Evolutionary conservation across 2,113 vertebrate genomes (phyloP).

Genomic region (Melanostigma gelatinosum): DNA sequence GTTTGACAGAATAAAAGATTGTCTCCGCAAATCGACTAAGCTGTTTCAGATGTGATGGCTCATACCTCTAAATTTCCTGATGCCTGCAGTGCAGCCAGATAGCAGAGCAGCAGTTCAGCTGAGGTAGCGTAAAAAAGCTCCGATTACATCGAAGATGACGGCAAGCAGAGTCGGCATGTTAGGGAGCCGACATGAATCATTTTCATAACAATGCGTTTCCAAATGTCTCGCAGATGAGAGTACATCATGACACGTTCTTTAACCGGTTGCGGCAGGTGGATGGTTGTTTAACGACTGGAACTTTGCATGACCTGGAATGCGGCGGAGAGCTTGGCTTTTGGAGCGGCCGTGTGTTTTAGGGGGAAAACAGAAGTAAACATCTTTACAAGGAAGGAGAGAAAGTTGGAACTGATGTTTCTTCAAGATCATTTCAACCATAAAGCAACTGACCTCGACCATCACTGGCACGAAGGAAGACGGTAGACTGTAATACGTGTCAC

Average conservation of each 20-base stretch:
- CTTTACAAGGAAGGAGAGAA: not conserved
- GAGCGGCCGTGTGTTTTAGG: not conserved
- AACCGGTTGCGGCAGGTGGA: slow-evolving; percentile 1
- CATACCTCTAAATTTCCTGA: slow-evolving; percentile 36
- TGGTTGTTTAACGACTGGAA: slow-evolving; percentile 24
- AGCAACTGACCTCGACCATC: not conserved
- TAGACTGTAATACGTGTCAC: not conserved
- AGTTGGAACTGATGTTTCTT: not conserved
- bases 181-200: slow-evolving; percentile 45
- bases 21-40: slow-evolving; percentile 45
- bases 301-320: slow-evolving; percentile 8
- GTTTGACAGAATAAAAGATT: slow-evolving; percentile 56
- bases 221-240: slow-evolving; percentile 28
- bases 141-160: slow-evolving; percentile 60
- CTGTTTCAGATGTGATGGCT: slow-evolving; percentile 56
- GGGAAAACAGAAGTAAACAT: not conserved
- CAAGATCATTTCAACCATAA: not conserved
- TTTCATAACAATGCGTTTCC: slow-evolving; percentile 42
- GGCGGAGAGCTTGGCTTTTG: not conserved
- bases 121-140: slow-evolving; percentile 42
- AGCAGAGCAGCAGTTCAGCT: slow-evolving; percentile 43
- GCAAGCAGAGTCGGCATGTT: slow-evolving; percentile 39
- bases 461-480: not conserved
- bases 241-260: slow-evolving; percentile 18
- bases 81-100: slow-evolving; percentile 40